Evolutionary conservation across 2,113 vertebrate genomes (phyloP).

Genomic region (Nestor notabilis): DNA sequence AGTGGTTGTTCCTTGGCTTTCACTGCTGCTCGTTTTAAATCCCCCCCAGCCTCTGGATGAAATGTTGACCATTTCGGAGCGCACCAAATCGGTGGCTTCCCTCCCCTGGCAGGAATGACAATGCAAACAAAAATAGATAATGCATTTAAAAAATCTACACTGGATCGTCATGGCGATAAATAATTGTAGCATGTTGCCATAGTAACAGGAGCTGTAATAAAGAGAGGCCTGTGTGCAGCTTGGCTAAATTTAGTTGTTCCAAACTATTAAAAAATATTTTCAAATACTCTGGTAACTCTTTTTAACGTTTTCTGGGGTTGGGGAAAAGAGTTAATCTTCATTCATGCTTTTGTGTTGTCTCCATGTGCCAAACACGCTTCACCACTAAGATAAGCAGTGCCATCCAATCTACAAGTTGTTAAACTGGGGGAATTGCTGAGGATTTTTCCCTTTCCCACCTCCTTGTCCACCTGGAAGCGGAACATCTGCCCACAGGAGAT

Average conservation of each 20-base stretch:
- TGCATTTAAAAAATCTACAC: constrained; percentile 78
- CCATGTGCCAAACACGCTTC: neutral
- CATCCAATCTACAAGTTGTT: neutral
- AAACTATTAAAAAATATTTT: constrained; percentile 75
- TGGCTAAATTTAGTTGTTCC: constrained; percentile 78
- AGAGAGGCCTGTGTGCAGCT: constrained; percentile 73
- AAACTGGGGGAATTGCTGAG: neutral
- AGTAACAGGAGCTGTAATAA: constrained; percentile 75
- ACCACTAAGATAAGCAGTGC: neutral
- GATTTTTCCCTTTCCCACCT: neutral
- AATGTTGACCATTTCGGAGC: neutral
- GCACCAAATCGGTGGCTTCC: constrained; percentile 54
- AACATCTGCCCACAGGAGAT: neutral
- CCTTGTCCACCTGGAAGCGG: neutral
- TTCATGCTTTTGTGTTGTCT: constrained; percentile 46
- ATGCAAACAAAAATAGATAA: constrained; percentile 81
- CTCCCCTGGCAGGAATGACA: constrained; percentile 69
- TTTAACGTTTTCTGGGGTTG: constrained; percentile 9
- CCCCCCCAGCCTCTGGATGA: constrained; percentile 7
- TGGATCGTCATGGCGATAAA: constrained; percentile 81
- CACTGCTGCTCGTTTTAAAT: neutral
- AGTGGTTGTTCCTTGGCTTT: neutral
- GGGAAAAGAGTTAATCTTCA: constrained; percentile 40
- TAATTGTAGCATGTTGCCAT: constrained; percentile 83
- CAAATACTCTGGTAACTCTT: constrained; percentile 53